A percentile compares a stretch with the other conserved stretches of the same genome.
Evolutionary conservation across 1,140 invertebrate genomes (phyloP).

Genomic region (Drosophila persimilis): DNA sequence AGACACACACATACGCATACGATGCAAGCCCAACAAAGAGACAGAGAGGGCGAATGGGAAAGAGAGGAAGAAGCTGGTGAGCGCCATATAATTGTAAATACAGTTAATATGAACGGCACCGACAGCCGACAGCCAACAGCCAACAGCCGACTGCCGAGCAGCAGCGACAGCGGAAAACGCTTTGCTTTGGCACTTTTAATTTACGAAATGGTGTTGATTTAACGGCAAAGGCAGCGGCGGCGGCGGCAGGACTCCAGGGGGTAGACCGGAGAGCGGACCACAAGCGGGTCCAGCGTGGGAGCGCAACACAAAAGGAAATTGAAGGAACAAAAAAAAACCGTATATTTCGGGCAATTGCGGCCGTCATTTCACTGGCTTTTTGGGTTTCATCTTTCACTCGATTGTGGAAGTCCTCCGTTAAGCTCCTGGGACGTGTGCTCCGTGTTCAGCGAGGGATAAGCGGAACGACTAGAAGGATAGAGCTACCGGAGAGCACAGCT

Average conservation of each 20-base stretch:
- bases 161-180: slow-evolving; percentile 34
- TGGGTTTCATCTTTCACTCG: too few relatives aligned
- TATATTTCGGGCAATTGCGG: slow-evolving; percentile 69
- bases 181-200: slow-evolving; percentile 78
- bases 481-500: too few relatives aligned
- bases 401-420: too few relatives aligned
- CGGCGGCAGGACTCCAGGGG: slow-evolving; percentile 6
- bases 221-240: slow-evolving; percentile 55
- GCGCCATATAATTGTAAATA: slow-evolving; percentile 76
- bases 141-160: too few relatives aligned
- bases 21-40: slow-evolving; percentile 25
- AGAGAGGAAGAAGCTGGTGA: slow-evolving; percentile 38
- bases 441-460: too few relatives aligned
- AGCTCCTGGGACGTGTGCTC: too few relatives aligned
- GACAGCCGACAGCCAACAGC: too few relatives aligned
- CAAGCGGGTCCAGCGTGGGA: background rate
- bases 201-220: slow-evolving; percentile 82
- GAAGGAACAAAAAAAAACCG: slow-evolving; percentile 51
- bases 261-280: too few relatives aligned
- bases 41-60: background rate
- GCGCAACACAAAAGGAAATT: slow-evolving; percentile 67
- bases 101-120: slow-evolving; percentile 70
- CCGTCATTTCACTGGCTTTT: slow-evolving; percentile 40
- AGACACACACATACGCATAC: slow-evolving; percentile 24
- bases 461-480: too few relatives aligned